Evolutionary conservation across 2,797 vertebrate species (phyloP).

Genomic region (Meda fulgida): DNA sequence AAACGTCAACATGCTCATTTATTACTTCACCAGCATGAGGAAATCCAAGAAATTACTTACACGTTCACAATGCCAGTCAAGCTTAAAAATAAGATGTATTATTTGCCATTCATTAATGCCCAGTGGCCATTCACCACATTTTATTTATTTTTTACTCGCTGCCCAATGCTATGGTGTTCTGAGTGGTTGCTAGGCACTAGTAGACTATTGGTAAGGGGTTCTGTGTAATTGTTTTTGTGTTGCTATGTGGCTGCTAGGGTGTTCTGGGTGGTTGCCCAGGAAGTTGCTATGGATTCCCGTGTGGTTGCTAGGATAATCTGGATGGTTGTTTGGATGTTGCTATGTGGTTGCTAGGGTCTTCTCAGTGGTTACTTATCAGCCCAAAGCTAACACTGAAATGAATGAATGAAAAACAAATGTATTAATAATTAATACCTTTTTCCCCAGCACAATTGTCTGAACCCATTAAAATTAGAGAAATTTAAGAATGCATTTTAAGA

Average conservation of each 20-base stretch:
- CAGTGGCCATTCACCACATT: slow-evolving; percentile 1
- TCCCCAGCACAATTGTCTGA: background rate
- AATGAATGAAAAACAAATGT: background rate
- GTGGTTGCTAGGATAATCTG: background rate
- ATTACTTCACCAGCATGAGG: slow-evolving; percentile 38
- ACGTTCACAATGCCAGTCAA: slow-evolving; percentile 11
- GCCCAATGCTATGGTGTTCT: background rate
- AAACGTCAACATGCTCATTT: slow-evolving; percentile 35
- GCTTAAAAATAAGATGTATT: slow-evolving; percentile 37
- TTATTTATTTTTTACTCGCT: background rate
- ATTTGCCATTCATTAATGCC: slow-evolving; percentile 18
- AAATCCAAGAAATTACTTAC: slow-evolving; percentile 43
- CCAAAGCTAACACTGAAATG: background rate
- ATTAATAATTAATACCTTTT: background rate
- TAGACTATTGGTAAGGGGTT: background rate
- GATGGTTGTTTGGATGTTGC: background rate
- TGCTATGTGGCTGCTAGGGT: background rate
- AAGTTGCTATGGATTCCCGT: background rate
- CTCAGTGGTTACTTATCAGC: background rate
- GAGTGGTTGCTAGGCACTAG: background rate
- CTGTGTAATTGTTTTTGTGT: background rate
- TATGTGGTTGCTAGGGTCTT: background rate
- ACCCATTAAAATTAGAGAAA: background rate
- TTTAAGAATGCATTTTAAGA: background rate
- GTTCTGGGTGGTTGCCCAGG: background rate